Conservation (phyloP, 2,888 invertebrate genomes). For the Melanostoma mellinum region DNA sequence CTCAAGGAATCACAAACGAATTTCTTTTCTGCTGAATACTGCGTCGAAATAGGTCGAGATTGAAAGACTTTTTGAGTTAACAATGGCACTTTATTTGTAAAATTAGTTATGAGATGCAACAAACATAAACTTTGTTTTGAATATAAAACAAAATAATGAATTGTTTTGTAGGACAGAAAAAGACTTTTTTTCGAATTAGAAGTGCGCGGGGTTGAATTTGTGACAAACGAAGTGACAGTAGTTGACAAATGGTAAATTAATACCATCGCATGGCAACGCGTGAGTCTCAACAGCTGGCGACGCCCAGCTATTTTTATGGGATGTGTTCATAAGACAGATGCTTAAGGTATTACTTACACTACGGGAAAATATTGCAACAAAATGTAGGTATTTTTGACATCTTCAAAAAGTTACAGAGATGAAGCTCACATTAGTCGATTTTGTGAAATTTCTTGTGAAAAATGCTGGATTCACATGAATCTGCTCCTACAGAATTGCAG, state of each 20-base stretch:
- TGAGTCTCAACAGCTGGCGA: slow-evolving; percentile 39
- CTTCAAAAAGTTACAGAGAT: no score
- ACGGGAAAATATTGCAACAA: background rate
- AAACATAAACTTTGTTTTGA: slow-evolving; percentile 29
- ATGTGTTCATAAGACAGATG: slow-evolving; percentile 24
- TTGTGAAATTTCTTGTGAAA: no score
- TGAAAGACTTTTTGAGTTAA: background rate
- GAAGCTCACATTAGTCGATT: no score
- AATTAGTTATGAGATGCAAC: slow-evolving; percentile 33
- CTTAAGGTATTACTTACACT: background rate
- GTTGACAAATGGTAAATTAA: slow-evolving; percentile 17
- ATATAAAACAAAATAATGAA: slow-evolving; percentile 41
- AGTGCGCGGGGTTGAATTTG: slow-evolving; percentile 52
- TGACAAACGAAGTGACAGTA: slow-evolving; percentile 58
- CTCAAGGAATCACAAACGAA: slow-evolving; percentile 11
- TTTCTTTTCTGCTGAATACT: background rate
- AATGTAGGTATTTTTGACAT: background rate
- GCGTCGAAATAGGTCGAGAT: slow-evolving; percentile 16
- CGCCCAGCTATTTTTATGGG: slow-evolving; percentile 19
- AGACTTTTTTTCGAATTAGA: slow-evolving; percentile 24
- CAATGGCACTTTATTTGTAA: slow-evolving; percentile 3
- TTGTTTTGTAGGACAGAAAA: slow-evolving; percentile 30
- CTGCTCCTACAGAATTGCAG: no score
- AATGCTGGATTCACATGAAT: no score
- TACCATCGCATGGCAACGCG: slow-evolving; percentile 51